phyloP scores from a whole-genome alignment of 2,888 invertebrate species.

The Apotomis turbidana region DNA sequence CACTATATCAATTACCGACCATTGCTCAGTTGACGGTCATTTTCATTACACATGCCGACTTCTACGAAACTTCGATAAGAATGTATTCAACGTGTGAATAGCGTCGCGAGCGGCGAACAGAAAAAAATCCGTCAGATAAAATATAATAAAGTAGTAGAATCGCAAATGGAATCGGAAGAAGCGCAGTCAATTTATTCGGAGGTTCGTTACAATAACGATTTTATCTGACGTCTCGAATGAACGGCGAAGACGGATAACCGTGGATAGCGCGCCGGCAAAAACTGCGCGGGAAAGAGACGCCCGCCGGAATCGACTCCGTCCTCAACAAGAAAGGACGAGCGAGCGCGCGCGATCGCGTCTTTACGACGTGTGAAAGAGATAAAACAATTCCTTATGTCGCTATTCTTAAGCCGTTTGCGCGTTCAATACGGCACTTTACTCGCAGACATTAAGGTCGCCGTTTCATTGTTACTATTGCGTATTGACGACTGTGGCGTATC shows the following conservation, averaged over 20 bases:
- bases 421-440: conserved; percentile 77
- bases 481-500: conserved; percentile 74
- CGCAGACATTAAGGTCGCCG: conserved; percentile 77
- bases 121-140: conserved; percentile 59
- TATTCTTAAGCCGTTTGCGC: conserved; percentile 79
- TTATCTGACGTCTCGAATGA: conserved; percentile 75
- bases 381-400: conserved; percentile 82
- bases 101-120: conserved; percentile 43
- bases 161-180: conserved; percentile 66
- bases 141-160: conserved; percentile 66
- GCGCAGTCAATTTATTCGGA: conserved; percentile 72
- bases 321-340: conserved; percentile 73
- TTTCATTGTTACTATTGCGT: conserved; percentile 77
- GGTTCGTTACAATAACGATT: conserved; percentile 73
- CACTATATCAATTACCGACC: conserved; percentile 77
- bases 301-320: conserved; percentile 76
- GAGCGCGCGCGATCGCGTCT: conserved; percentile 72
- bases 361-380: conserved; percentile 82
- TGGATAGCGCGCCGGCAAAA: conserved; percentile 72
- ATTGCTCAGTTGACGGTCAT: conserved; percentile 57
- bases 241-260: conserved; percentile 80
- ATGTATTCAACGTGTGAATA: background rate
- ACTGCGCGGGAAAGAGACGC: conserved; percentile 78
- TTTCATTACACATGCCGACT: conserved; percentile 50
- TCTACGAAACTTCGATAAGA: conserved; percentile 14